Base-by-base conservation (phyloP, 2,888 invertebrate genomes). In the Phytoseiulus persimilis region DNA sequence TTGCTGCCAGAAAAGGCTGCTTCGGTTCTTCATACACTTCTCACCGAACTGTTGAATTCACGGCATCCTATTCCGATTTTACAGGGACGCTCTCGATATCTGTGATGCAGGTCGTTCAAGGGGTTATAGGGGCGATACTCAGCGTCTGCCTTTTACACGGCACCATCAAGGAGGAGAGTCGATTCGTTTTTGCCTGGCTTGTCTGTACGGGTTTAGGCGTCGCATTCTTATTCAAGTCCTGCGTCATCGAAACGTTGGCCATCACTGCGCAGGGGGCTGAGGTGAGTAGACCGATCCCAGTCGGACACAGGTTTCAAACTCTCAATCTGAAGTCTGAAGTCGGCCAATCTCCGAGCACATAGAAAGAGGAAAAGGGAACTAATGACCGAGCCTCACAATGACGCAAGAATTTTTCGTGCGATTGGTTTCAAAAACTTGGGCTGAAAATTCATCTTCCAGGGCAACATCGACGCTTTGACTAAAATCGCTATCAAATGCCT, bases 171-270 rank as follows among this genome's bases (percentile, higher is more conserved):
- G 87, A 87, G 18, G 87, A 87, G 14, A 28, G 87, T 6, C 87
- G 87, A 6, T 87, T 87, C 31, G 87, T 87, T n/a, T 45, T 87
- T n/a, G 32, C 87, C 1, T 87, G 87, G 87, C 87, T 87, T 31
- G 14, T 87, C 33, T 87, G 87, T 32, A 45, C 87, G 28, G 87
- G 87, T 39, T 39, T 87, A 28, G 87, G 87, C n/a, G 33, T 87
- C 5, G 87, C 87, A 3, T 87, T 87, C 31, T 31, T 87, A 11
- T 87, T 87, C 32, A 87, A 87, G 33, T 33, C 87, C 14, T 87
- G 87, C 39, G 87, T 87, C 87, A 87, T 87, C 33, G 87, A 87
- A 31, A 87, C 87, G 6, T n/a, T 87, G 87, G 87, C 87, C 11
- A 87, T 87, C 3, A 87, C 87, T 5, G 87, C 87, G 5, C 87